These are phyloP conservation scores for Leptatherina wallacei DNA, from an alignment of 2,797 vertebrate genomes.

Conservation along the genomic window DNA sequence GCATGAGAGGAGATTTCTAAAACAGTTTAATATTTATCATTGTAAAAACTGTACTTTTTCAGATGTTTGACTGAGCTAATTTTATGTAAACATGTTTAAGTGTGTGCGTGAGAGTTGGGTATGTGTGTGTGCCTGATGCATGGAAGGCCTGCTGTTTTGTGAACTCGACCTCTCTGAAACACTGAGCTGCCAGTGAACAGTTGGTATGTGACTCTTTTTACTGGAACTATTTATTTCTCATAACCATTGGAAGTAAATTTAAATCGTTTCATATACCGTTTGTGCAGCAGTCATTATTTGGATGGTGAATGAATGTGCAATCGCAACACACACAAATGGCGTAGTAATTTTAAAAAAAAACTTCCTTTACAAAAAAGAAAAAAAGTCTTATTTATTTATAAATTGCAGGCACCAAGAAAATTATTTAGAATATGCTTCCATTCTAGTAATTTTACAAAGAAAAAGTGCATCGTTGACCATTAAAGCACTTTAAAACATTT, in stretches of 20 bases:
- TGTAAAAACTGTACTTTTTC: slow-evolving; percentile 92
- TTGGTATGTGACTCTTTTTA: slow-evolving; percentile 84
- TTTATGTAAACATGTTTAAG: slow-evolving; percentile 61
- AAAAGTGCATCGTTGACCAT: slow-evolving; percentile 85
- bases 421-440: slow-evolving; percentile 83
- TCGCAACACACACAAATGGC: neutral
- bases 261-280: slow-evolving; percentile 83
- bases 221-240: slow-evolving; percentile 90
- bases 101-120: slow-evolving; percentile 29
- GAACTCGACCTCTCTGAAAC: slow-evolving; percentile 78
- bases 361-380: slow-evolving; percentile 26
- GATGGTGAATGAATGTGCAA: neutral
- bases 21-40: slow-evolving; percentile 80
- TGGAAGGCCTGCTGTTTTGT: slow-evolving; percentile 82
- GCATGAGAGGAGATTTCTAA: slow-evolving; percentile 70
- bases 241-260: slow-evolving; percentile 87
- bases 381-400: slow-evolving; percentile 69
- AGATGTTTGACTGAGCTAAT: slow-evolving; percentile 89
- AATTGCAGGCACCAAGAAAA: slow-evolving; percentile 87
- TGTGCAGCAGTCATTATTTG: slow-evolving; percentile 55
- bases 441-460: slow-evolving; percentile 73
- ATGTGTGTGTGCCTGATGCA: slow-evolving; percentile 71
- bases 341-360: no score
- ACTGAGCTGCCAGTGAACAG: slow-evolving; percentile 78
- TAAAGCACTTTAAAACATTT: slow-evolving; percentile 88